A percentile compares a stretch with the other conserved stretches of the same genome.
Conservation (phyloP, 2,888 invertebrate genomes). For the Crematogaster levior region DNA sequence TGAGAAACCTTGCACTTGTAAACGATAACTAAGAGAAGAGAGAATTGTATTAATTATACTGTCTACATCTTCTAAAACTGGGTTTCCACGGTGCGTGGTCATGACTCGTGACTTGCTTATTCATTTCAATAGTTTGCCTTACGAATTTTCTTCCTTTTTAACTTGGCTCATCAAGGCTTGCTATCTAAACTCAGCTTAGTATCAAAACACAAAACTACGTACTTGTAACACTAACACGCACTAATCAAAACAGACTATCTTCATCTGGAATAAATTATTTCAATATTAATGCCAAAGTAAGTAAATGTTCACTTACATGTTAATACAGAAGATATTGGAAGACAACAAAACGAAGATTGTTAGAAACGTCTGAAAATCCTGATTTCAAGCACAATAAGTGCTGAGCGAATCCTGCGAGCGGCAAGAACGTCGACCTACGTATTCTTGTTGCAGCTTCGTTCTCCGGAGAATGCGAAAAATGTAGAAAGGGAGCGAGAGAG, state of each 20-base stretch:
- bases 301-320: not conserved
- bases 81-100: no score
- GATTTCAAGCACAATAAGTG: constrained; percentile 22
- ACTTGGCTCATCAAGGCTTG: no score
- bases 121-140: no score
- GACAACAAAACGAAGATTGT: not conserved
- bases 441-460: constrained; percentile 61
- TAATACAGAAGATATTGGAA: not conserved
- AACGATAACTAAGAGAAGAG: not conserved
- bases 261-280: not conserved
- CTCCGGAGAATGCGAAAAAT: constrained; percentile 59
- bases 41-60: not conserved
- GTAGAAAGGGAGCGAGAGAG: constrained; percentile 45
- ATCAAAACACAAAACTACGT: not conserved
- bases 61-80: not conserved
- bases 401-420: constrained; percentile 29
- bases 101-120: no score
- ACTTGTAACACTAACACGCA: no score
- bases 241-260: not conserved
- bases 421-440: constrained; percentile 38
- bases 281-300: not conserved
- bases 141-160: no score
- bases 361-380: constrained; percentile 21
- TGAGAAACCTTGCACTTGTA: constrained; percentile 2
- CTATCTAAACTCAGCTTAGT: no score